Base-by-base conservation (phyloP, 2,888 invertebrate species). In the Cremastobaeus sp. region DNA sequence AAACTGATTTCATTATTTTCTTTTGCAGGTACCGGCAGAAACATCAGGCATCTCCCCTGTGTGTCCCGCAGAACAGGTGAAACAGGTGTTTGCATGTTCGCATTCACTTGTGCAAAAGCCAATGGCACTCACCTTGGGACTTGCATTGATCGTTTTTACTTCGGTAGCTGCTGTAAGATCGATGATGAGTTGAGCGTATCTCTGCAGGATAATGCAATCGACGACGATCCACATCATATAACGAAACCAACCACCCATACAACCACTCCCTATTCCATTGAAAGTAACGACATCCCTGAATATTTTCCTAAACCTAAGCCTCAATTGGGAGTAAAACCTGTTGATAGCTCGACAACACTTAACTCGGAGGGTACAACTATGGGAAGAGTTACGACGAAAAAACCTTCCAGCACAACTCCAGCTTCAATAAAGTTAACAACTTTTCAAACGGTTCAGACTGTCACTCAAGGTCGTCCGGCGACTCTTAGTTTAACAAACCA, bases 111-210 rank as follows among this genome's bases (percentile, higher is more conserved):
- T 86, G 91, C 95, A 43, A 95, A 96, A 89, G 92, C 94, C 70
- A 96, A 96, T 85, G 97, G 97, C 35, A 94, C 96, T 0, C 96
- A 97, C 82, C 89, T 97, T 77, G 96, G 96, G 21, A 96, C 96
- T 1, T 97, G 97, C 87, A 95, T 96, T 83, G 96, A 97, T 88
- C 92, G 96, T 76, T 96, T 96, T 88, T 96, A 96, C 89, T 96
- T 96, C 85, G 96, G 96, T 57, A 96, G 96, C 25, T 97, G 97
- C 85, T 97, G 97, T 85, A 94, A 93, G 81, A 90, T 96, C 62
- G 88, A 88, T 41, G 87, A 87, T 9, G 92, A 92, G 77, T 89
- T 91, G 47, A 91, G 91, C 34, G 89, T 92, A 0, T 88, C 90
- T 50, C 84, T 84, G 0, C 85, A 86, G 69, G 91, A 91, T 55